phyloP scores from a whole-genome alignment of 1,140 invertebrate genomes.

The Drosophila subpulchrella region DNA sequence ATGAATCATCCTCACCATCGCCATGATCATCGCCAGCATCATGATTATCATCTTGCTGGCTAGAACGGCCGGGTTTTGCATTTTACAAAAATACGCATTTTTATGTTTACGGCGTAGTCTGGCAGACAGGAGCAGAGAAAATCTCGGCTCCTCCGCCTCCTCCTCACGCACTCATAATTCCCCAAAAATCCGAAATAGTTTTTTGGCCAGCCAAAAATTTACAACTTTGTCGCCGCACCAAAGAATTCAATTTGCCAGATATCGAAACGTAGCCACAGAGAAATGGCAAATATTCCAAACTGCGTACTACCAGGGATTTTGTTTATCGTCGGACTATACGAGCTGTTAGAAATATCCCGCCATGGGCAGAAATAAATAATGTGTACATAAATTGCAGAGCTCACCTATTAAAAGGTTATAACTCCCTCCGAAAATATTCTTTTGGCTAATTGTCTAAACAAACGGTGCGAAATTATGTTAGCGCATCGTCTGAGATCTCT shows the following conservation, averaged over 20 bases:
- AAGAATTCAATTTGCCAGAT: conserved; percentile 56
- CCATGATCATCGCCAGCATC: conserved; percentile 5
- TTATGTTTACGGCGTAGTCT: conserved; percentile 76
- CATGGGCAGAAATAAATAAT: conserved; percentile 52
- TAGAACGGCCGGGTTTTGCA: conserved; percentile 47
- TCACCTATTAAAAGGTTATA: conserved; percentile 58
- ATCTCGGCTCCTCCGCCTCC: conserved; percentile 14
- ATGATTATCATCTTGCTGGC: conserved; percentile 18
- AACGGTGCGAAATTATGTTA: conserved; percentile 57
- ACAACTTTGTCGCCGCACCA: conserved; percentile 66
- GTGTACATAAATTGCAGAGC: conserved; percentile 56
- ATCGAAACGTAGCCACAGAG: conserved; percentile 26
- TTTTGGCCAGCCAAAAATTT: conserved; percentile 58
- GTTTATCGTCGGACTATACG: conserved; percentile 49
- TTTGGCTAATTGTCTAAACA: conserved; percentile 60
- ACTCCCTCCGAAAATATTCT: conserved; percentile 28
- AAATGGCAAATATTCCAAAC: conserved; percentile 39
- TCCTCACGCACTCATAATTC: conserved; percentile 75
- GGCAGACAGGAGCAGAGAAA: conserved; percentile 34
- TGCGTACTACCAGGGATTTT: conserved; percentile 44
- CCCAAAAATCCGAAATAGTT: conserved; percentile 63
- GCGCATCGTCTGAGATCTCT: conserved; percentile 12
- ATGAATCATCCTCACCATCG: conserved; percentile 63
- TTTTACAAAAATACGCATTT: conserved; percentile 80
- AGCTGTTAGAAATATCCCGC: conserved; percentile 56